Percentiles rank a stretch among this genome's conserved stretches.
Evolutionary conservation across 2,888 invertebrate species (phyloP).

Genomic region (Gnatocerus cornutus): DNA sequence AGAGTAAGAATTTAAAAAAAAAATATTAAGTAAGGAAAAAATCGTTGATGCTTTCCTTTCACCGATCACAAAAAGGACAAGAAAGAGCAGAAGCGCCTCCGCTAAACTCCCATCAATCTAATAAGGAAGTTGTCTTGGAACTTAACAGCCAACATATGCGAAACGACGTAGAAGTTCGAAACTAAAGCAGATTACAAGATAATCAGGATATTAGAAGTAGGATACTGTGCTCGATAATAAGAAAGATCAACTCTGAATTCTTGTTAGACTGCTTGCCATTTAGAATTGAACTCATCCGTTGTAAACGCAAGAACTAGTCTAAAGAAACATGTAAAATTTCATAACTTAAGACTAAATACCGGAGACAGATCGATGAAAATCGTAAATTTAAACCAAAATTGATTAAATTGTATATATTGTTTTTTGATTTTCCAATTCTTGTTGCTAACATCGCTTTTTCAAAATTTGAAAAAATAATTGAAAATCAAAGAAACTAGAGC

Average conservation of each 20-base stretch:
- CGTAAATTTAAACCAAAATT: no score
- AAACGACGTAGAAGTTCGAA: constrained; percentile 99
- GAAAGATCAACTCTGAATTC: constrained; percentile 99
- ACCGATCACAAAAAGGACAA: constrained; percentile 97
- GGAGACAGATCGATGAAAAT: no score
- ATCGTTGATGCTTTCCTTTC: constrained; percentile 98
- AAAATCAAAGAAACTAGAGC: no score
- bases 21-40: constrained; percentile 95
- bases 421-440: no score
- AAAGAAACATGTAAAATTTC: no score
- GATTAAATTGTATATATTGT: no score
- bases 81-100: constrained; percentile 98
- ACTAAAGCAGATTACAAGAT: constrained; percentile 99
- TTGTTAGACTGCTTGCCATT: constrained; percentile 99
- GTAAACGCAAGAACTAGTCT: no score
- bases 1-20: constrained; percentile 99
- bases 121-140: constrained; percentile 99
- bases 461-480: no score
- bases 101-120: constrained; percentile 97
- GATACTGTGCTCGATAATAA: constrained; percentile 99
- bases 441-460: no score
- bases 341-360: no score
- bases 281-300: no score
- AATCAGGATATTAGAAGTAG: constrained; percentile 99
- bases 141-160: constrained; percentile 98